Evolutionary conservation across 1,140 invertebrate genomes (phyloP), one percentile per base, ranked within the genome.

Genomic region (Lepidostoma basale): DNA sequence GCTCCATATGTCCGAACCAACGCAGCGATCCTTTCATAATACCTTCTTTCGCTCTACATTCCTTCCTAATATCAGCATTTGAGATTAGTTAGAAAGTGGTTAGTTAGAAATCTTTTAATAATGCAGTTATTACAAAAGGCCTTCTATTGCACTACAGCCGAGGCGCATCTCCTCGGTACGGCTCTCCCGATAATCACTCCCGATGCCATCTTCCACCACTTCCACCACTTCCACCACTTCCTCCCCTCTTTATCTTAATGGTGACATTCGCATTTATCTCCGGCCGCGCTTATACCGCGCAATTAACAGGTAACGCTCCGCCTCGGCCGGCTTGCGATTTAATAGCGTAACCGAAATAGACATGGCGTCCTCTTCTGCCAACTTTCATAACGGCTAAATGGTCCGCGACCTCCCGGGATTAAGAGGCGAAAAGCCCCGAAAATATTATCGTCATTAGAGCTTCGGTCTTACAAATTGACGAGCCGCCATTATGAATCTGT

Each of bases 281-380:
- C 16, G 62, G 16, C 40, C 52, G 52, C 26, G 52, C 36, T 56
- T 56, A 56, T 56, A 49, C 52, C 64, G 69, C 58, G 44, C 69
- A 67, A 71, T 71, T 71, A 71, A 63, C 64, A 71, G 69, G 64
- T 71, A 67, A 71, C 64, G 64, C 59, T 66, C 62, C 60, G 26
- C 62, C 54, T 25, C 40, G 42, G 62, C 23, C 16, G 67, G 52
- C 30, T 54, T 59, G 54, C 23, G 47, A 56, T 69, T 62, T 68
- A 33, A 49, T 68, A 62, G 56, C 36, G 9, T 26, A 47, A 45
- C 58, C 42, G 26, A 47, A 47, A 44, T 47, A 26, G 54, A 49
- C 36, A 25, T 52, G 23, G 45, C 30, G 9, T 36, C 26, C 30
- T 62, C 67, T 20, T 45, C 52, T 22, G 36, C 52, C 60, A 64